Evolutionary conservation across 2,888 invertebrate species (phyloP).

Genomic region (Apodemia hepburni): DNA sequence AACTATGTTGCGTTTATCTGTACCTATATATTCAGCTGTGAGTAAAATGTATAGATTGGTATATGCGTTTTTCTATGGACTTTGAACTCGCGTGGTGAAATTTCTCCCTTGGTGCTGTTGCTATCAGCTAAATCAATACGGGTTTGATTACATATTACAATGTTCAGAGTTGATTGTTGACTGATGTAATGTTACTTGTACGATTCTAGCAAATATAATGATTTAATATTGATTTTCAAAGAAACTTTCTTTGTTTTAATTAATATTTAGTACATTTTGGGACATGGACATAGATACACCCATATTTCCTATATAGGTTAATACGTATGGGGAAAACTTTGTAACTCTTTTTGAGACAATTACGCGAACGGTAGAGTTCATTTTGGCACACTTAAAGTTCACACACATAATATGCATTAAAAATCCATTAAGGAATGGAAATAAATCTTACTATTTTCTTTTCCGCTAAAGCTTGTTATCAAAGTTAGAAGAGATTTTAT

Average conservation of each 20-base stretch:
- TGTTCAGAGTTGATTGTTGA: background rate
- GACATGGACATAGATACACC: background rate
- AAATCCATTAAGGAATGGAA: too few species aligned
- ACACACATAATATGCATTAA: too few species aligned
- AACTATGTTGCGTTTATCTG: conserved; percentile 51
- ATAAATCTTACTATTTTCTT: too few species aligned
- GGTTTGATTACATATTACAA: conserved; percentile 29
- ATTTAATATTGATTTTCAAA: background rate
- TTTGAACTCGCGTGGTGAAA: conserved; percentile 75
- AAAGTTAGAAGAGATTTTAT: too few species aligned
- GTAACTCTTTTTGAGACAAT: too few species aligned
- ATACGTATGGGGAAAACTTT: too few species aligned
- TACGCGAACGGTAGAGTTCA: too few species aligned
- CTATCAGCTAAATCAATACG: conserved; percentile 57
- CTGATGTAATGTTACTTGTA: background rate
- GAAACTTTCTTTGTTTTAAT: background rate
- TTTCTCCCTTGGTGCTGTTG: conserved; percentile 50
- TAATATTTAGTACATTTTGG: background rate
- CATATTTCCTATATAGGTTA: too few species aligned
- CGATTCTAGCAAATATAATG: background rate
- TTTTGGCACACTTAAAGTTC: too few species aligned
- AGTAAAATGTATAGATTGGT: conserved; percentile 52
- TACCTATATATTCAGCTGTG: conserved; percentile 59
- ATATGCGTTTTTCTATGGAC: conserved; percentile 63
- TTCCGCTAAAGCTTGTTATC: too few species aligned